Evolutionary conservation across 2,888 invertebrate genomes (phyloP), one percentile per base, ranked within the genome.

Genomic region (Amorpha juglandis): DNA sequence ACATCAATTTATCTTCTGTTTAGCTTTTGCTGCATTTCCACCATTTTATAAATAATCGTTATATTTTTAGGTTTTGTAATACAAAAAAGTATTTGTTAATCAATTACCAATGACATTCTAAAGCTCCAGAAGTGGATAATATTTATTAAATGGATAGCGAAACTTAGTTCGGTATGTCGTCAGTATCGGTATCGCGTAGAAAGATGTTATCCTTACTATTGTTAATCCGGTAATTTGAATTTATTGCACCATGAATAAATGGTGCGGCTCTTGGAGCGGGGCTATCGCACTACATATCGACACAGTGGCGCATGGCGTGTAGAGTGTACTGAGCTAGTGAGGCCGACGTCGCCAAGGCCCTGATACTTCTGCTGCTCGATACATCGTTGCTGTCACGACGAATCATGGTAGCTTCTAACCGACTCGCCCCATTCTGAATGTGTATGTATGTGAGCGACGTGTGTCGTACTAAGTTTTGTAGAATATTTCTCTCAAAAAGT

Each of bases 141-240:
- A 76, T 79, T 78, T 80, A 78, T 78, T 78, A 76, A 78, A 73
- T 72, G 71, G 74, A 76, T 76, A 77, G 78, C 78, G 74, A 78
- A 80, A 78, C 78, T 73, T 78, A 79, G 74, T 78, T 82, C 42
- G 19, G 58, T 58, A 78, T 76, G 79, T 81, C 73, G 78, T 75
- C 74, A 78, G 75, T 86, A 87, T 84, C 83, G 78, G 74, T 86
- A 88, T 88, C 87, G 83, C 74, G 78, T 76, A 78, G 68, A 74
- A 76, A 86, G 92, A 92, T 92, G 84, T 80, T 91, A 93, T 93
- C 93, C 90, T 73, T 82, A 86, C 88, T 92, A 92, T 92, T 92
- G 92, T 93, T 92, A 92, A 93, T 93, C 91, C 92, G 81, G 92
- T 93, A 93, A 93, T 93, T 93, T 93, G 93, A 93, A 93, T 93